Conservation (phyloP, 2,888 invertebrate species). For the Hirtodrosophila alboralis region DNA sequence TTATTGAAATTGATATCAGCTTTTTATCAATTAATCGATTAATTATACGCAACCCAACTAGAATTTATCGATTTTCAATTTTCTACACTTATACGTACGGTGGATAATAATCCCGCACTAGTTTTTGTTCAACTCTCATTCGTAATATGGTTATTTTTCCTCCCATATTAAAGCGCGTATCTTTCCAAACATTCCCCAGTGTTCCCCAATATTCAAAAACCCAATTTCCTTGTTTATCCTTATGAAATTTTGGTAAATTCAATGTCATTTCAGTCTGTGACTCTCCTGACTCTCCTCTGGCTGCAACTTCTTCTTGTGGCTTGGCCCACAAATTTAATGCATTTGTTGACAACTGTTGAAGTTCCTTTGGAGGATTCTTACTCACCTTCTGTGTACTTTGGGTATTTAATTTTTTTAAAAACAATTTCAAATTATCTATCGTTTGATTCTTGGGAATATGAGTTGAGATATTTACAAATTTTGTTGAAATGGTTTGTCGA, state of each 20-base stretch:
- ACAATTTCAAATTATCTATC: too few relatives aligned
- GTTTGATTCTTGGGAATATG: too few relatives aligned
- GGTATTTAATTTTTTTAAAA: too few relatives aligned
- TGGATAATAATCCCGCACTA: neutral
- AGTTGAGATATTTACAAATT: too few relatives aligned
- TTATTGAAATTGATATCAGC: too few relatives aligned
- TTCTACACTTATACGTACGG: neutral
- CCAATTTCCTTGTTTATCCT: constrained; percentile 6
- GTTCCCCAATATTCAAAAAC: neutral
- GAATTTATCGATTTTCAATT: too few relatives aligned
- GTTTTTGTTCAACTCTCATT: neutral
- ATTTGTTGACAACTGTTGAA: neutral
- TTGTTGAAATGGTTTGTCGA: too few relatives aligned
- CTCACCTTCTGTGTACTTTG: too few relatives aligned
- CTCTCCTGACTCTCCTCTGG: too few relatives aligned
- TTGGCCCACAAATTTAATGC: neutral
- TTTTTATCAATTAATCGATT: too few relatives aligned
- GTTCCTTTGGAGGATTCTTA: too few relatives aligned
- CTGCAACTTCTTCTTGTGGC: neutral
- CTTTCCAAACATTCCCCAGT: neutral
- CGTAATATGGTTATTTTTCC: neutral
- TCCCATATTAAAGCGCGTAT: constrained; percentile 2
- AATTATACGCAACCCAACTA: too few relatives aligned
- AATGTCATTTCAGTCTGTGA: constrained; percentile 3
- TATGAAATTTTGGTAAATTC: neutral